A percentile compares a stretch with the other conserved stretches of the same genome.
phyloP scores from a whole-genome alignment of 2,888 invertebrate genomes.

The Ichneumoninae sp. region DNA sequence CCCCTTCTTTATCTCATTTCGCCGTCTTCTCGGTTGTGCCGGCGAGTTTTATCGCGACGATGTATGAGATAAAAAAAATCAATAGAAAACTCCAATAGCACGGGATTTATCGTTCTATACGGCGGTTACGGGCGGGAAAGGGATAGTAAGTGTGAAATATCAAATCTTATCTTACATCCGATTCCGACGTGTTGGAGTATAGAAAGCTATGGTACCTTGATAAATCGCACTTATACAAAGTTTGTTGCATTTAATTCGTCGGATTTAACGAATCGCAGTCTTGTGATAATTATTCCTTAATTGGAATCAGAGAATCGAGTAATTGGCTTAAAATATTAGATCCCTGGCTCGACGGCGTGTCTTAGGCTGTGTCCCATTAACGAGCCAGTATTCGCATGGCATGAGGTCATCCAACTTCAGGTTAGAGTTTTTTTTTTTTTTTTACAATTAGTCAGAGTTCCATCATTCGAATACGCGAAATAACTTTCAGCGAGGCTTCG shows the following conservation, averaged over 20 bases:
- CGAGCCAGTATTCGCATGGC: background rate
- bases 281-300: background rate
- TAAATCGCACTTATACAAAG: background rate
- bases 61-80: constrained; percentile 41
- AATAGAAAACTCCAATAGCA: constrained; percentile 29
- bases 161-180: background rate
- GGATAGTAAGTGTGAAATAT: background rate
- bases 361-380: constrained; percentile 27
- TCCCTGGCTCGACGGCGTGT: background rate
- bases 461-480: background rate
- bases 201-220: background rate
- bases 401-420: background rate
- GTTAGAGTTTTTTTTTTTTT: background rate
- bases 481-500: background rate
- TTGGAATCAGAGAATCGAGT: background rate
- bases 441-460: background rate
- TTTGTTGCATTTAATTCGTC: background rate
- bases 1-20: background rate
- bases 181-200: background rate
- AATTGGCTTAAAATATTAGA: background rate
- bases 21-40: background rate
- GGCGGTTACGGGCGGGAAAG: background rate
- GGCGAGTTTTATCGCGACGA: constrained; percentile 24
- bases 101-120: constrained; percentile 7
- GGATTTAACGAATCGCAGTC: background rate